A percentile compares a stretch with the other conserved stretches of the same genome.
Conservation (phyloP, 2,888 invertebrate species). For the Polyommatus icarus region DNA sequence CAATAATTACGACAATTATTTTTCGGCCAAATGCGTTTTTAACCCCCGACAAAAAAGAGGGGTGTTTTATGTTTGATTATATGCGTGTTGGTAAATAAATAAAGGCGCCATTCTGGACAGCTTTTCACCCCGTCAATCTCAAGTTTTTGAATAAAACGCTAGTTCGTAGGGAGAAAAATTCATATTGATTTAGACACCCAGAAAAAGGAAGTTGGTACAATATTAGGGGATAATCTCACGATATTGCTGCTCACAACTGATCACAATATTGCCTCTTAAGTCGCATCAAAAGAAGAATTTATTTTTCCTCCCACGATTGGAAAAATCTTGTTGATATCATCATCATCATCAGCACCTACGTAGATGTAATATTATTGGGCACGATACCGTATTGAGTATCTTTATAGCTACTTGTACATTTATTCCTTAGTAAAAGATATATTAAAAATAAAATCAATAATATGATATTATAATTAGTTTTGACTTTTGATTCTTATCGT, state of each 20-base stretch:
- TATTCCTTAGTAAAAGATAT: too few relatives aligned
- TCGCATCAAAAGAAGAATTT: slow-evolving; percentile 6
- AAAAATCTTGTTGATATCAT: neutral
- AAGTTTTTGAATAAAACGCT: neutral
- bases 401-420: too few relatives aligned
- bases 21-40: too few relatives aligned
- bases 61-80: too few relatives aligned
- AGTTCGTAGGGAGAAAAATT: slow-evolving; percentile 13
- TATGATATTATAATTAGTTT: too few relatives aligned
- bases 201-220: slow-evolving; percentile 23
- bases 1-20: too few relatives aligned
- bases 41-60: too few relatives aligned
- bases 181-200: slow-evolving; percentile 23
- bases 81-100: too few relatives aligned
- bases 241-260: slow-evolving; percentile 26
- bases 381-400: neutral
- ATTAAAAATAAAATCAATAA: too few relatives aligned
- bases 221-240: slow-evolving; percentile 24
- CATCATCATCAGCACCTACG: neutral
- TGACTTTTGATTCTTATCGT: too few relatives aligned
- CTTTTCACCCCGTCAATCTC: neutral
- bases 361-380: too few relatives aligned
- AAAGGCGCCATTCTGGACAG: too few relatives aligned
- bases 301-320: slow-evolving; percentile 9
- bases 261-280: slow-evolving; percentile 18